Evolutionary conservation across 1,140 invertebrate genomes (phyloP).

Genomic region (Heterodera carotae): DNA sequence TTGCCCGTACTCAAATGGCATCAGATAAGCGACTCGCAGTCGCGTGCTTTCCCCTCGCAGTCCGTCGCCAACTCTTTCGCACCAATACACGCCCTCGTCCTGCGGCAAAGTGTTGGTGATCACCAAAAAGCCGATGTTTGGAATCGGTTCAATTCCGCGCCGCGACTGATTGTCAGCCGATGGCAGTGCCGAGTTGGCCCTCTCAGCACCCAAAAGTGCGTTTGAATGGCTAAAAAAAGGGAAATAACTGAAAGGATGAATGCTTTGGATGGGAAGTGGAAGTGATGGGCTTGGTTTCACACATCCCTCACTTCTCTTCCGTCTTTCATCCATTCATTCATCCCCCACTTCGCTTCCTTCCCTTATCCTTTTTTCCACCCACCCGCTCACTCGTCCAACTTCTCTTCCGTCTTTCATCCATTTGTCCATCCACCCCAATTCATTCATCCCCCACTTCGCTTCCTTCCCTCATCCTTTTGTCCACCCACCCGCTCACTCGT

Average conservation of each 20-base stretch:
- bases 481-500: constrained; percentile 21
- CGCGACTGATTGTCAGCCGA: background rate
- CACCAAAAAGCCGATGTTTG: constrained; percentile 28
- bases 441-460: too few relatives aligned
- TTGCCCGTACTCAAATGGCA: background rate
- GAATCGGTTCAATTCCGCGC: constrained; percentile 5
- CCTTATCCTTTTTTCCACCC: too few relatives aligned
- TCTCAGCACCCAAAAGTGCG: constrained; percentile 9
- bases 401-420: constrained; percentile 27
- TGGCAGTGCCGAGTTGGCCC: background rate
- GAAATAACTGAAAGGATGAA: too few relatives aligned
- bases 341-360: too few relatives aligned
- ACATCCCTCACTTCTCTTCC: too few relatives aligned
- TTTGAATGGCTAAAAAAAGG: constrained; percentile 12
- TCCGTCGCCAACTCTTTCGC: constrained; percentile 20
- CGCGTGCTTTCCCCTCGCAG: constrained; percentile 17
- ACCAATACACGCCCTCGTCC: constrained; percentile 32
- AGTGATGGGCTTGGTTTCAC: too few relatives aligned
- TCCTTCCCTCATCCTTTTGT: too few relatives aligned
- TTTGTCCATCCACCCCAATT: too few relatives aligned
- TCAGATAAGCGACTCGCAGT: constrained; percentile 20
- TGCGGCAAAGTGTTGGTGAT: constrained; percentile 14
- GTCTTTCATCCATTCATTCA: too few relatives aligned
- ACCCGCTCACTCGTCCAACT: constrained; percentile 24
- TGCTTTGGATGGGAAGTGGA: too few relatives aligned